phyloP scores from a whole-genome alignment of 2,113 vertebrate genomes.

The Pantherophis guttatus region DNA sequence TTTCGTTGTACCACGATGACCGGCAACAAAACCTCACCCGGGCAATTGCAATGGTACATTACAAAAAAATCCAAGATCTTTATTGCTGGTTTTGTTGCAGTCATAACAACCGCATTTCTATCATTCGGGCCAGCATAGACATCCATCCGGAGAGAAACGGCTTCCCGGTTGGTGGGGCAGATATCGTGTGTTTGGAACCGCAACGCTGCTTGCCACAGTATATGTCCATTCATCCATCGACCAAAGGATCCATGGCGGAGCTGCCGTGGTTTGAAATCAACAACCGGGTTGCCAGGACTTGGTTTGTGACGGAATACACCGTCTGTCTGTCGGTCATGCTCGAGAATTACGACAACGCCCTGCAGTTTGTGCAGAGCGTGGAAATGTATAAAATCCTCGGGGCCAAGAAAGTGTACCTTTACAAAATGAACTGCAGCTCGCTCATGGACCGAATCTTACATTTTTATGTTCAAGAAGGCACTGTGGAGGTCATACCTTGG shows the following conservation, averaged over 20 bases:
- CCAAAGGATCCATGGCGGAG: constrained; percentile 24
- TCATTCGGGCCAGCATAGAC: constrained; percentile 43
- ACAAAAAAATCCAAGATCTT: constrained; percentile 63
- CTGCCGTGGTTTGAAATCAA: constrained; percentile 63
- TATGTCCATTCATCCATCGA: constrained; percentile 44
- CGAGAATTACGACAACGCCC: constrained; percentile 72
- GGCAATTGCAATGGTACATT: constrained; percentile 71
- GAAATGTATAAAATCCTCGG: constrained; percentile 81
- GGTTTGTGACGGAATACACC: constrained; percentile 67
- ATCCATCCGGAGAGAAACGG: constrained; percentile 69
- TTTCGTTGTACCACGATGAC: constrained; percentile 72
- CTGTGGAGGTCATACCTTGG: constrained; percentile 73
- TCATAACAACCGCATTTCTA: background rate
- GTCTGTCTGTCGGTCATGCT: constrained; percentile 77
- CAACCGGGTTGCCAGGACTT: constrained; percentile 35
- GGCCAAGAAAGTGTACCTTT: constrained; percentile 72
- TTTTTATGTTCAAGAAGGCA: constrained; percentile 69
- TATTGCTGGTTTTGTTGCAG: constrained; percentile 71
- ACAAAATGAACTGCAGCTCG: constrained; percentile 74
- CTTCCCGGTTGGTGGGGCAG: constrained; percentile 64
- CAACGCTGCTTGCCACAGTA: constrained; percentile 41
- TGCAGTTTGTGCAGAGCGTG: constrained; percentile 75
- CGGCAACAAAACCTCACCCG: constrained; percentile 60
- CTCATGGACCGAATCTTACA: constrained; percentile 69
- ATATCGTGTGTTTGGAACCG: constrained; percentile 54